Evolutionary conservation across 2,113 vertebrate genomes (phyloP).

Genomic region (Acrocephalus arundinaceus): DNA sequence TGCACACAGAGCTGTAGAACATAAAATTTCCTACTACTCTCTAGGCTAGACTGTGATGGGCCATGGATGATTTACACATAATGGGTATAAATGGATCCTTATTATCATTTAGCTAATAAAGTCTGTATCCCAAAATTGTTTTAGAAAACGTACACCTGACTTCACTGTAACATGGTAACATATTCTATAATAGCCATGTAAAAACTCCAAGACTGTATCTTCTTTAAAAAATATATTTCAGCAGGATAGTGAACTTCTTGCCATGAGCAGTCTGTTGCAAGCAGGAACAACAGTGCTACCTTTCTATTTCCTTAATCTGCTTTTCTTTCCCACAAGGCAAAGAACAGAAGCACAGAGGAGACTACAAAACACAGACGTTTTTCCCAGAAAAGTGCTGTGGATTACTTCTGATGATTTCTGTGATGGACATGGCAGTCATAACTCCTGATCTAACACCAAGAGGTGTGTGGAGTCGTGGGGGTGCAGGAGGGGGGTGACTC

Average conservation of each 20-base stretch:
- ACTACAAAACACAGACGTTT: background rate
- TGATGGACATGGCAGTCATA: background rate
- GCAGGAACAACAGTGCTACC: background rate
- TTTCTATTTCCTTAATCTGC: background rate
- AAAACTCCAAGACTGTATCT: background rate
- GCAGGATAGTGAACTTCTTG: background rate
- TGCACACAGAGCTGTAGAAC: background rate
- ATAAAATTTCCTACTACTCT: background rate
- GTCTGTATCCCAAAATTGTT: background rate
- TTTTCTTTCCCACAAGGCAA: background rate
- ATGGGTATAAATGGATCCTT: background rate
- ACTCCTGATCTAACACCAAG: background rate
- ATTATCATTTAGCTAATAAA: background rate
- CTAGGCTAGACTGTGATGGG: background rate
- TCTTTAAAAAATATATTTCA: background rate
- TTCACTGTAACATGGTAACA: background rate
- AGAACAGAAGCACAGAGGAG: background rate
- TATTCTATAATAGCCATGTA: background rate
- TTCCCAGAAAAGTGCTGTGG: background rate
- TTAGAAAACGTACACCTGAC: background rate
- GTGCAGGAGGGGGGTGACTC: background rate
- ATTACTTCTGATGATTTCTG: background rate
- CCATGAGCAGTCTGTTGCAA: background rate
- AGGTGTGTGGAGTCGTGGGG: rapidly evolving
- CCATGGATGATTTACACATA: background rate